phyloP scores from a whole-genome alignment of 92 coral and sea anemone genomes.

The Heteractis magnifica region DNA sequence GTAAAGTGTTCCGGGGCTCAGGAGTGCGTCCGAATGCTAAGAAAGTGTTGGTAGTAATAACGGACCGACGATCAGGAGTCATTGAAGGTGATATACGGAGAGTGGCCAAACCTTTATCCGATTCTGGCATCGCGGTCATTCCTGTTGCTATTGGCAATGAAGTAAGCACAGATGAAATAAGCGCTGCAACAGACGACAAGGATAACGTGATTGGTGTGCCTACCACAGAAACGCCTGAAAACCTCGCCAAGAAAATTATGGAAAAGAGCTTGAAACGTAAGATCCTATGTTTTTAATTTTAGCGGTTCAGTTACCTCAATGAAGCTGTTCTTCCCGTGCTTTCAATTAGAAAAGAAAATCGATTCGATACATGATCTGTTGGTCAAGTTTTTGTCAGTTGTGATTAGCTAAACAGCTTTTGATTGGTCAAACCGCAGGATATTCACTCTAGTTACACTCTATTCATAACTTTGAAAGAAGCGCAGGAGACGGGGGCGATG shows the following conservation, averaged over 20 bases:
- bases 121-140: constrained; percentile 62
- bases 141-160: constrained; percentile 79
- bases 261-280: constrained; percentile 53
- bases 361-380: too few species aligned
- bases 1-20: constrained; percentile 27
- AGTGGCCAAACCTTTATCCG: constrained; percentile 56
- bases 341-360: too few species aligned
- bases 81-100: constrained; percentile 49
- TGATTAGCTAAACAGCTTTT: too few species aligned
- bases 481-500: too few species aligned
- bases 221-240: constrained; percentile 29
- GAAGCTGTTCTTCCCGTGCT: background rate
- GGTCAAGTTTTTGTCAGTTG: too few species aligned
- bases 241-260: constrained; percentile 58
- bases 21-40: constrained; percentile 55
- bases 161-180: constrained; percentile 43
- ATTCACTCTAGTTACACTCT: too few species aligned
- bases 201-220: constrained; percentile 49
- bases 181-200: constrained; percentile 29
- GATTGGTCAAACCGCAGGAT: too few species aligned
- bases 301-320: too few species aligned
- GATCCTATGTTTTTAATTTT: background rate
- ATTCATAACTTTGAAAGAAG: too few species aligned
- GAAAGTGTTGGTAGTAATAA: constrained; percentile 65
- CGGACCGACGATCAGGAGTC: constrained; percentile 61